A percentile compares a stretch with the other conserved stretches of the same genome.
Conservation (phyloP, 2,113 vertebrate species). For the Sciurus niger region DNA sequence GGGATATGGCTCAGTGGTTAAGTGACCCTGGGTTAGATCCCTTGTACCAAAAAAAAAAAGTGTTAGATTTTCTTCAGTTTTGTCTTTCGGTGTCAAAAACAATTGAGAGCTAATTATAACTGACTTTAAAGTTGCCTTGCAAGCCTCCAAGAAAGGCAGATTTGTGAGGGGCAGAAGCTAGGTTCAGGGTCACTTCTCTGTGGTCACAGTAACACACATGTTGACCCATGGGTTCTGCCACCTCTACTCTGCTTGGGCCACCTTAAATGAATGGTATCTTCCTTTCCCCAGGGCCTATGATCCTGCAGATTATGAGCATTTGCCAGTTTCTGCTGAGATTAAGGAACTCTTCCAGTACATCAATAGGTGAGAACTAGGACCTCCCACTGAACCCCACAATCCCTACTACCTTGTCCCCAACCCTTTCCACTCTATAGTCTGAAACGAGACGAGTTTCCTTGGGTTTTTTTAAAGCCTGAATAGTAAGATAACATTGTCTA, state of each 20-base stretch:
- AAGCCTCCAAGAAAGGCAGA: not conserved
- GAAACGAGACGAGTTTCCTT: not conserved
- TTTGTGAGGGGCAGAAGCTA: not conserved
- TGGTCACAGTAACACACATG: not conserved
- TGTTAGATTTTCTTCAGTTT: not conserved
- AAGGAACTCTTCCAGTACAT: constrained; percentile 98
- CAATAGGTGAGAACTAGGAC: constrained; percentile 89
- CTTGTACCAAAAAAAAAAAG: not conserved
- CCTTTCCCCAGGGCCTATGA: constrained; percentile 90
- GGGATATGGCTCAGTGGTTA: too few species aligned
- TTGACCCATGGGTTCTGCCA: not conserved
- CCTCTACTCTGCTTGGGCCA: not conserved
- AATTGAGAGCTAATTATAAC: constrained; percentile 3
- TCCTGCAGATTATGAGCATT: constrained; percentile 93
- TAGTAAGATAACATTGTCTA: constrained; percentile 46
- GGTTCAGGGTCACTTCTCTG: not conserved
- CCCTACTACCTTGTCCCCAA: not conserved
- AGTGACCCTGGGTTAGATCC: too few species aligned
- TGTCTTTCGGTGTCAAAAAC: not conserved
- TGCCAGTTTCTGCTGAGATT: constrained; percentile 94
- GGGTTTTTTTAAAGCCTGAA: not conserved
- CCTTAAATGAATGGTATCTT: not conserved
- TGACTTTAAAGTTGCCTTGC: not conserved
- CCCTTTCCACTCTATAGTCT: not conserved
- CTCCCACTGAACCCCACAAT: not conserved